Evolutionary conservation across 2,113 vertebrate species (phyloP).

Genomic region (Megaceryle torquata): DNA sequence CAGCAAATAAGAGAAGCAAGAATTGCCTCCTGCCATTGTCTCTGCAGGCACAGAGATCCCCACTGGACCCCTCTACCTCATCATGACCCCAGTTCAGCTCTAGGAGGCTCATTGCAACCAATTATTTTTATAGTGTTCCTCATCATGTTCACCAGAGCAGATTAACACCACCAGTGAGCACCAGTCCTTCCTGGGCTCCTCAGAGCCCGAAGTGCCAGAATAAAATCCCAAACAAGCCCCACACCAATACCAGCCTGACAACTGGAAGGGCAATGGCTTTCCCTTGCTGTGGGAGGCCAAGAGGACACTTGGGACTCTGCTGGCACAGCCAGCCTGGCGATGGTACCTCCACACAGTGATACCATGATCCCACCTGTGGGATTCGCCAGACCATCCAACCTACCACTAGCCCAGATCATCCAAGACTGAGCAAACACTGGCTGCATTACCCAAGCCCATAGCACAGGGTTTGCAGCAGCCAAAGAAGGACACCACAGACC

Average conservation of each 20-base stretch:
- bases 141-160: not conserved
- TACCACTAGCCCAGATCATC: not conserved
- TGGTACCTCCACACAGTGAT: accelerated
- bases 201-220: not conserved
- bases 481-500: not conserved
- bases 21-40: not conserved
- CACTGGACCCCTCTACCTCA: not conserved
- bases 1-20: not conserved
- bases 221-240: not conserved
- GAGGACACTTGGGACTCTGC: accelerated
- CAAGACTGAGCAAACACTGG: accelerated
- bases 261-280: not conserved
- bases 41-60: not conserved
- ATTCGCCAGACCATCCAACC: not conserved
- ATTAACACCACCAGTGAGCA: not conserved
- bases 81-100: not conserved
- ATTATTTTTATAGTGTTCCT: not conserved
- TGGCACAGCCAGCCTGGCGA: not conserved
- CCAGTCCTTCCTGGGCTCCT: not conserved
- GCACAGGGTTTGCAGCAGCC: not conserved
- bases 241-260: not conserved
- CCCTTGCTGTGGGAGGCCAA: not conserved
- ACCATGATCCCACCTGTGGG: accelerated
- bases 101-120: not conserved
- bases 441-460: accelerated